Evolutionary conservation across 2,113 vertebrate genomes (phyloP), one percentile per base, ranked within the genome.

Genomic region (Eptesicus fuscus): DNA sequence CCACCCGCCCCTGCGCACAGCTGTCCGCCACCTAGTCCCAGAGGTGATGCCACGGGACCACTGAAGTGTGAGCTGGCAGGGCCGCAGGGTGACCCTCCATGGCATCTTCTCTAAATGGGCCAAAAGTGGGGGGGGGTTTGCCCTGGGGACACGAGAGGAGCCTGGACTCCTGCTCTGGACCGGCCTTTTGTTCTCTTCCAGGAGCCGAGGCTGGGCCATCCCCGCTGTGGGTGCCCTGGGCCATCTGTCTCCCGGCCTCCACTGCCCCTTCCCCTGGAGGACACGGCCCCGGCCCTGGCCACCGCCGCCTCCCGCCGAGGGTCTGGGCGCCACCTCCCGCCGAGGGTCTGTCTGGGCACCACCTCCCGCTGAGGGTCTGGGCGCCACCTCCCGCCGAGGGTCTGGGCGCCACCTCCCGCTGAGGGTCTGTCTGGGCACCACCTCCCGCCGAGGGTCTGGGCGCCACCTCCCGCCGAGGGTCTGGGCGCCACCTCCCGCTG

Each of bases 191-290:
- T 30, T 47, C 17, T 25, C 16, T n/a, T 61, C 76, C 51, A 44
- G 35, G 17, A 9, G 56, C 76, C 2, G 0, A 67, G 51, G 59
- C 70, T 22, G 18, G 42, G 25, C 35, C 47, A 78, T 5, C 10
- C 5, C 14, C 0, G 0, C n/a, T 1, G 0, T 7, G 25, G 51
- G 78, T 1, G 2, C 23, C 63, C 35, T 32, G 42, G 56, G 18
- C 65, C 49, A 9, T 6, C 1, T 0, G 0, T n/a, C 73, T 51
- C 18, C 23, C 9, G 2, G 47, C 22, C 77, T 70, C n/a, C 10
- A 35, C 70, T 12, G 44, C 56, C 17, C 71, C 44, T 1, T 0
- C 17, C 49, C 73, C 74, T 28, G 51, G 86, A 59, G 4, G 53
- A 16, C 1, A 4, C 28, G 17, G 1, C 49, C 35, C 11, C 25